Conservation (phyloP, 2,113 vertebrate genomes). For the Coracopsis vasa region DNA sequence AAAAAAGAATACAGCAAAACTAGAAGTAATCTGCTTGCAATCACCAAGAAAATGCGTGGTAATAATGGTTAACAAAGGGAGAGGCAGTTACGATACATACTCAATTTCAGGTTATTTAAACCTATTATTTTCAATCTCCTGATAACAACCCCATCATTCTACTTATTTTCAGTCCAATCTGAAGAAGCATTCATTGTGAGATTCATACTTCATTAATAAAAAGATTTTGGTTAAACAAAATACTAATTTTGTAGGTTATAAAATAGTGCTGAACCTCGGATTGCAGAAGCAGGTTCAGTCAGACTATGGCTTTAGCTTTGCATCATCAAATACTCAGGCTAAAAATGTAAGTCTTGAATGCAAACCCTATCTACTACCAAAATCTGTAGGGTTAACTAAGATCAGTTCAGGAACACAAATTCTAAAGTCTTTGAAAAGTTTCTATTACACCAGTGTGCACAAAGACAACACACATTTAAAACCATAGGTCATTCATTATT, state of each 20-base stretch:
- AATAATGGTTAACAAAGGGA: background rate
- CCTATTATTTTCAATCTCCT: background rate
- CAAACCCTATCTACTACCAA: conserved; percentile 57
- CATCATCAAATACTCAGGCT: background rate
- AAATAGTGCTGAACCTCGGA: background rate
- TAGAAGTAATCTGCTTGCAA: background rate
- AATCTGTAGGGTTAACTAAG: conserved; percentile 22
- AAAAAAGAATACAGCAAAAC: background rate
- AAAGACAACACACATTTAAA: background rate
- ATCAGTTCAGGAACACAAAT: background rate
- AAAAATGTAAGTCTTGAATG: conserved; percentile 35
- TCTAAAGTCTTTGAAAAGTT: background rate
- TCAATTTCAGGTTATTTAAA: background rate
- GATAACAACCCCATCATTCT: background rate
- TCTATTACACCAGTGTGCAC: background rate
- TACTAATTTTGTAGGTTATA: background rate
- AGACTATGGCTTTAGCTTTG: background rate
- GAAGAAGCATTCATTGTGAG: background rate
- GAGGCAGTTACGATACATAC: background rate
- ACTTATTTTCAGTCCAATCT: background rate
- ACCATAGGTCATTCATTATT: background rate
- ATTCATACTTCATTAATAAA: conserved; percentile 38
- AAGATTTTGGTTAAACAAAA: conserved; percentile 20
- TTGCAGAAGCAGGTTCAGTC: background rate
- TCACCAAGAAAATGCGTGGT: background rate